Evolutionary conservation across 2,888 invertebrate genomes (phyloP), one percentile per base, ranked within the genome.

Genomic region (Catocala fraxini): DNA sequence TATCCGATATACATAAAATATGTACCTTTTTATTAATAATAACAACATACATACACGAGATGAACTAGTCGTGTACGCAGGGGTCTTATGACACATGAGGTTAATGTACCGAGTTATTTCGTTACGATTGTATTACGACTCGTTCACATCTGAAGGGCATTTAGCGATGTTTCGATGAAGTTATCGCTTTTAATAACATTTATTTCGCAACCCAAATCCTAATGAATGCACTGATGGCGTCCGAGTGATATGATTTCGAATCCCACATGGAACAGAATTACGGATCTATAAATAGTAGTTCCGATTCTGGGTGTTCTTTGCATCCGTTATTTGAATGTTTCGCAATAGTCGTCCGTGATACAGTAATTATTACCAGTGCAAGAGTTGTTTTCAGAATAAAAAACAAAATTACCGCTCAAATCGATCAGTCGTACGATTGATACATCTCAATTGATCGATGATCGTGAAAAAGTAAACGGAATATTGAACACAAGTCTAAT

Each of bases 41-140:
- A 62, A 15, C 45, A 56, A 68, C 59, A 55, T 65, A 46, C 59
- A 61, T 61, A 71, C 65, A 64, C 59, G 62, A 59, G 51, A 57
- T 35, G 11, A 54, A 46, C 51, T 7, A 39, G 4, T 59, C 51
- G 75, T 73, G 71, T 75, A 59, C 64, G 47, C 0, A 39, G 53
- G 5, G 53, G 15, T 57, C 65, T 73, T 70, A 76, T 63, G 66
- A 63, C 47, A 72, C 66, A 62, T 51, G 73, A 70, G 73, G 76
- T 76, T 62, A 77, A 77, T 45, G 74, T 47, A 68, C 74, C 63
- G 55, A n/a, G 65, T 58, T 62, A 76, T 73, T 77, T 77, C 58
- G 72, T 74, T 76, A 68, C 68, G 76, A 70, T 70, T 70, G 64
- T 75, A 51, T 71, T 69, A 68, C 65, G 58, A 60, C 60, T 53